phyloP scores from a whole-genome alignment of 2,113 vertebrate genomes.

The Pangasianodon gigas region DNA sequence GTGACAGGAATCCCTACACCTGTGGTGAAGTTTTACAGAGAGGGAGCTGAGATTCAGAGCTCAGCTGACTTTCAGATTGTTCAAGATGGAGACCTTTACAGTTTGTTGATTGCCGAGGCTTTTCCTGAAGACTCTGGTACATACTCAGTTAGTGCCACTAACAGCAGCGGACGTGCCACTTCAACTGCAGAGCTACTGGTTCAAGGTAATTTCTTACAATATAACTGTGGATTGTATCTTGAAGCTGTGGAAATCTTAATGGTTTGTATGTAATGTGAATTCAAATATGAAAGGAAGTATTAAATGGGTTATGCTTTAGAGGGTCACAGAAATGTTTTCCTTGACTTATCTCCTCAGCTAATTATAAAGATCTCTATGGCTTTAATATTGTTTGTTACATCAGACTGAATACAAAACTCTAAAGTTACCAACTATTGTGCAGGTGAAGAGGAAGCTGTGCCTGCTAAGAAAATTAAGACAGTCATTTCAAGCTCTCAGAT shows the following conservation, averaged over 20 bases:
- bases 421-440: constrained; percentile 34
- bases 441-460: constrained; percentile 92
- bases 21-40: constrained; percentile 96
- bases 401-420: neutral
- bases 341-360: neutral
- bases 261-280: neutral
- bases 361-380: neutral
- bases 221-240: neutral
- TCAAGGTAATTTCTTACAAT: constrained; percentile 78
- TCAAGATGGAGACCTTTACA: constrained; percentile 91
- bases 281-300: neutral
- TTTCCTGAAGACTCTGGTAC: constrained; percentile 93
- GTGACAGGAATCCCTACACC: constrained; percentile 97
- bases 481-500: constrained; percentile 91
- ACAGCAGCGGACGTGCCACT: constrained; percentile 94
- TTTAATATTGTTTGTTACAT: neutral
- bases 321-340: neutral
- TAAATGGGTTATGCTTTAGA: neutral
- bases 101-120: constrained; percentile 88
- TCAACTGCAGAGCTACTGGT: constrained; percentile 93
- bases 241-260: neutral
- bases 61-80: constrained; percentile 93
- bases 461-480: constrained; percentile 94
- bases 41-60: constrained; percentile 98
- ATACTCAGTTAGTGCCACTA: constrained; percentile 93